These are phyloP conservation scores for Triops cancriformis DNA, from an alignment of 1,140 invertebrate species.

Conservation along the genomic window DNA sequence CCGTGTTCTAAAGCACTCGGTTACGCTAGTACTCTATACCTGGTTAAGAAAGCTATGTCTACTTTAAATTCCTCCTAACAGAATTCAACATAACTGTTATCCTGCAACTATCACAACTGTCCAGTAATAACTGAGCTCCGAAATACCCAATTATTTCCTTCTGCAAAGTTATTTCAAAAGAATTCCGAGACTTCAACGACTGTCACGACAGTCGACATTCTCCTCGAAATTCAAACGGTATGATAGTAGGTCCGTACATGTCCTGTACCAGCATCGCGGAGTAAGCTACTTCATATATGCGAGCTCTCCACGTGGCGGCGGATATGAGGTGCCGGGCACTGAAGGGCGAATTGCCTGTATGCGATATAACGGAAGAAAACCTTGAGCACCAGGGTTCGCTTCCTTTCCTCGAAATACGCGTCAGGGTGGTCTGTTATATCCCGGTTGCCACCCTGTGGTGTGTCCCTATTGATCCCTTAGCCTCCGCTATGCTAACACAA, in stretches of 20 bases:
- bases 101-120: too few species aligned
- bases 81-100: too few species aligned
- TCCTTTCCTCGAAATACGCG: neutral
- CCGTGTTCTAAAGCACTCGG: too few species aligned
- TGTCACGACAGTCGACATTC: neutral
- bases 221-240: neutral
- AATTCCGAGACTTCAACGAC: neutral
- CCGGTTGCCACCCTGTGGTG: conserved; percentile 5
- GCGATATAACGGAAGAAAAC: conserved; percentile 1
- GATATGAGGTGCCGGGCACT: neutral
- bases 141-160: too few species aligned
- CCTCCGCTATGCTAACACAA: neutral
- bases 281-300: neutral
- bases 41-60: too few species aligned
- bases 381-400: neutral
- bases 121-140: too few species aligned
- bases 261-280: too few species aligned
- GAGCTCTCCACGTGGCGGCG: neutral
- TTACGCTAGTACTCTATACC: too few species aligned
- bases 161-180: neutral
- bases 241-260: neutral
- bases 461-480: neutral
- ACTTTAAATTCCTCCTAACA: too few species aligned
- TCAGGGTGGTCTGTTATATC: neutral
- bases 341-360: neutral